Evolutionary conservation across 2,797 vertebrate genomes (phyloP), one percentile per base, ranked within the genome.

Genomic region (Iguana delicatissima): DNA sequence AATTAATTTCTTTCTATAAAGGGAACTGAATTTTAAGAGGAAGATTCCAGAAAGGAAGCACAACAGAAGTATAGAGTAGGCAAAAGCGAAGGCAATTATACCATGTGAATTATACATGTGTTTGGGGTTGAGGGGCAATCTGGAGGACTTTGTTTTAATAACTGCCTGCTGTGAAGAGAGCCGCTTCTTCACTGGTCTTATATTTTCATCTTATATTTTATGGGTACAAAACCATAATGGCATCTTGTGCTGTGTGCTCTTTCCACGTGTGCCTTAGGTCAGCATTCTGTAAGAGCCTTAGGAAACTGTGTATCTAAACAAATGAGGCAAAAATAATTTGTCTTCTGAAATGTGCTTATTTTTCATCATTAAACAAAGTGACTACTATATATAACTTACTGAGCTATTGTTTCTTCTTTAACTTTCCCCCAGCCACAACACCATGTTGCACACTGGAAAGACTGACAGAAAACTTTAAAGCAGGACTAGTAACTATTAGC

Each of bases 251-350:
- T 69, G 1, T 22, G 38, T 22, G 38, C 50, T 59, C 57, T 91
- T 86, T 83, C 90, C 55, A 81, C 8, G 46, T 0, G 74, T 12
- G 18, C 0, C 0, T 85, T 91, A 89, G 80, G 89, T 91, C 2
- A 88, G 55, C n/a, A n/a, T 3, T 46, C n/a, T n/a, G 6, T 4
- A 89, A 85, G 82, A 62, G 62, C 79, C 20, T 12, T 62, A 52
- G 80, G 93, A 14, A 20, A 38, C 12, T 7, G 52, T 9, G 20
- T 64, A 64, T 80, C 85, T 62, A 85, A 90, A 84, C 46, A 80
- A 92, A 87, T 84, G 64, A 92, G 76, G 64, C 73, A 80, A 90
- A 46, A 89, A 50, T 84, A 82, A 77, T 91, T 85, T 91, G 32
- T 62, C 73, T 79, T 55, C 62, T 59, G 20, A 67, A 77, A 32